Conservation (phyloP, 2,888 invertebrate species). For the Ephialtes manifestator region DNA sequence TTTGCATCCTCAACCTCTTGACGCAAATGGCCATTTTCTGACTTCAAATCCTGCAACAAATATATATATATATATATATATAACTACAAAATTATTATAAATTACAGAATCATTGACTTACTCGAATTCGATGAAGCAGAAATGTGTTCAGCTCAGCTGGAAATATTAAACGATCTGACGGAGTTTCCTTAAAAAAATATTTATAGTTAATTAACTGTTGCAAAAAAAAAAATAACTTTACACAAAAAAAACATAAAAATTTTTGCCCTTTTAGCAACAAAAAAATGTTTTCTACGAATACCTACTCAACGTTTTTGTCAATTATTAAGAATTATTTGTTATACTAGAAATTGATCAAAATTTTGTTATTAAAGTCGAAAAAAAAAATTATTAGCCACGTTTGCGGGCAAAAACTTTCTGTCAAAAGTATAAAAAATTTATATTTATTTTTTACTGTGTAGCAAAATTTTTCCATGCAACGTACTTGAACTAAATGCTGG, state of each 20-base stretch:
- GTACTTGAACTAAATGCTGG: slow-evolving; percentile 65
- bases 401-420: too few species aligned
- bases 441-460: too few species aligned
- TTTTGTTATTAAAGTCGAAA: too few species aligned
- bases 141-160: slow-evolving; percentile 89
- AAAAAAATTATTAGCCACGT: too few species aligned
- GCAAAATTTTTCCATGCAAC: neutral
- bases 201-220: slow-evolving; percentile 11
- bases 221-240: neutral
- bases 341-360: too few species aligned
- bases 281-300: too few species aligned
- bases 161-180: slow-evolving; percentile 87
- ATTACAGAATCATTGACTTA: slow-evolving; percentile 77
- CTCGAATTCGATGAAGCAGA: slow-evolving; percentile 88
- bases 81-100: neutral
- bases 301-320: too few species aligned
- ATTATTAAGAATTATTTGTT: too few species aligned
- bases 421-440: too few species aligned
- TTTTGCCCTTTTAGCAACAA: too few species aligned
- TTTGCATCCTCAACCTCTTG: slow-evolving; percentile 75
- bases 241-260: neutral
- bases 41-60: slow-evolving; percentile 74
- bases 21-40: slow-evolving; percentile 79
- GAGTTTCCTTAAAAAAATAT: slow-evolving; percentile 53
- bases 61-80: neutral